Evolutionary conservation across 2,888 invertebrate genomes (phyloP), one percentile per base, ranked within the genome.

Genomic region (Prosapia bicincta): DNA sequence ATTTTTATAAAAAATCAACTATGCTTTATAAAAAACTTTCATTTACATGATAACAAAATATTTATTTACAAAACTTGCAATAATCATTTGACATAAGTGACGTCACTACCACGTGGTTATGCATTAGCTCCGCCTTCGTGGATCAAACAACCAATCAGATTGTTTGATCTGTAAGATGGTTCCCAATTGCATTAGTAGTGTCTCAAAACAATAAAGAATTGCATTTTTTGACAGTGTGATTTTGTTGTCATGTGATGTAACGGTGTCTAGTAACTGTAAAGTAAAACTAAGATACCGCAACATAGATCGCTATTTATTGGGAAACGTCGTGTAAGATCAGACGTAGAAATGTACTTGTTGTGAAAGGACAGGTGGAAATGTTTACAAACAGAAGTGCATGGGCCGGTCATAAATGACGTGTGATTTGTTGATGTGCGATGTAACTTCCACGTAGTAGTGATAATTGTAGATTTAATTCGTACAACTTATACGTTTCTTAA

Each of bases 41-140:
- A n/a, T n/a, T n/a, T n/a, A n/a, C n/a, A n/a, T n/a, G n/a, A n/a
- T n/a, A n/a, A n/a, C n/a, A n/a, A n/a, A n/a, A n/a, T n/a, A n/a
- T n/a, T 38, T 38, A 2, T 38, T 9, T 10, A 54, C n/a, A 2
- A 20, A 54, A 54, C n/a, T n/a, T 54, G 54, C 54, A 54, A 20
- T 71, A 71, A 75, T 67, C 71, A 71, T 67, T 71, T 70, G 75
- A 69, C 65, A 70, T 30, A 30, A 70, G 69, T 75, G 75, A 75
- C 75, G 75, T 75, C 75, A 75, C 43, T 75, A 70, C 71, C 75
- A 75, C 75, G 75, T 75, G 75, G 67, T 66, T 28, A 38, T 25
- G n/a, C 28, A 23, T 32, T 66, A 71, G 75, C 75, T 75, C 75
- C 75, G 71, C 75, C 75, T 71, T 32, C 71, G 3, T 54, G 20